Conservation (phyloP, 2,113 vertebrate species). For the Patagioenas fasciata region DNA sequence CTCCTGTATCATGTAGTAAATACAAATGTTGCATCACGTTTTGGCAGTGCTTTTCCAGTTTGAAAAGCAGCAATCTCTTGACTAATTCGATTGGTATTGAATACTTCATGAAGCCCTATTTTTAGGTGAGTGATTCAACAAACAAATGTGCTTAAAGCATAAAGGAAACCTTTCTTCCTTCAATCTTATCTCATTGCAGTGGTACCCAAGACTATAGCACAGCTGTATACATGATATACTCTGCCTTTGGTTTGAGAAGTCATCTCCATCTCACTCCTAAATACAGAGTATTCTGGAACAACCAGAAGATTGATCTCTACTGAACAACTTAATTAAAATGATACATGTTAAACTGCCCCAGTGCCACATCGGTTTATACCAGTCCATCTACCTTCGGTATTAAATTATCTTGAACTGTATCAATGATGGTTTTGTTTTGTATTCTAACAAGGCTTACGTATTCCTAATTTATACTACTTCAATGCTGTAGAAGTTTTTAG, state of each 20-base stretch:
- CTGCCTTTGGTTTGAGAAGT: not conserved
- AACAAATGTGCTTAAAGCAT: not conserved
- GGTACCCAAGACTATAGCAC: not conserved
- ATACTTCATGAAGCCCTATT: slow-evolving; percentile 21
- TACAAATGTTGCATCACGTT: slow-evolving; percentile 11
- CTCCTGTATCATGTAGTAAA: slow-evolving; percentile 13
- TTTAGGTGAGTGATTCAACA: slow-evolving; percentile 28
- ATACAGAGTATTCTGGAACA: not conserved
- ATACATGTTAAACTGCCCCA: not conserved
- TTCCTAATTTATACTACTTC: not conserved
- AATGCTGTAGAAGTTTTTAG: not conserved
- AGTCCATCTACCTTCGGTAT: not conserved
- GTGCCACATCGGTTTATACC: not conserved
- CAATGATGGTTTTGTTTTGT: not conserved
- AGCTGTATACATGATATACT: not conserved
- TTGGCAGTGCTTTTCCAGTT: not conserved
- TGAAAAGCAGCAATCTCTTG: slow-evolving; percentile 15
- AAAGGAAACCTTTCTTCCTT: not conserved
- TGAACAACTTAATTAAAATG: not conserved
- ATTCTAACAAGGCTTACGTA: rapidly evolving
- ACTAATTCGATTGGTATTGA: slow-evolving; percentile 38
- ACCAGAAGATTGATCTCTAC: not conserved
- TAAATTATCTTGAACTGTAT: not conserved
- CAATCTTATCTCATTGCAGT: not conserved
- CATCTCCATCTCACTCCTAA: not conserved